Evolutionary conservation across 2,113 vertebrate species (phyloP).

Genomic region (Cavia porcellus): DNA sequence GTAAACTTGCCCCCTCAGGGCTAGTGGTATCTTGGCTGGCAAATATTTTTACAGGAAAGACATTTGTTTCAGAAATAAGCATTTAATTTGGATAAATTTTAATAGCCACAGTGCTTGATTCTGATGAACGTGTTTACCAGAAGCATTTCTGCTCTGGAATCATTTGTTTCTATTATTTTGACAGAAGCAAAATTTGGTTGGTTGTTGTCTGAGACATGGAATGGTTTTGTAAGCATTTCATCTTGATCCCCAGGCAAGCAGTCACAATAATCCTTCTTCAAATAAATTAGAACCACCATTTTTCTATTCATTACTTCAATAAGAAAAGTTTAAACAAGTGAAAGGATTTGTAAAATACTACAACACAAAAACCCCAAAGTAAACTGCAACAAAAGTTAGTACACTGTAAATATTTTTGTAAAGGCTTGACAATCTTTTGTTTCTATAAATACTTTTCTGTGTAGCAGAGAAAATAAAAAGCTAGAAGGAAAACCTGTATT

Average conservation of each 20-base stretch:
- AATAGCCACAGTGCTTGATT: slow-evolving; percentile 69
- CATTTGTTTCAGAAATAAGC: slow-evolving; percentile 75
- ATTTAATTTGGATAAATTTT: slow-evolving; percentile 79
- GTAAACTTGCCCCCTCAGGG: slow-evolving; percentile 8
- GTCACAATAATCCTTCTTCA: slow-evolving; percentile 79
- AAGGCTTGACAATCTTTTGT: slow-evolving; percentile 49
- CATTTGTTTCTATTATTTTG: slow-evolving; percentile 81
- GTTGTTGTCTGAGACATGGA: slow-evolving; percentile 77
- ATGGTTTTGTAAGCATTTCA: slow-evolving; percentile 81
- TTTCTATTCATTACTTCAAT: slow-evolving; percentile 75
- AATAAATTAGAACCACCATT: slow-evolving; percentile 66
- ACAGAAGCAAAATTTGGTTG: slow-evolving; percentile 80
- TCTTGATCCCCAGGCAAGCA: slow-evolving; percentile 71
- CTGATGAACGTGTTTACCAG: slow-evolving; percentile 78
- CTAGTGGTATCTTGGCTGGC: slow-evolving; percentile 35
- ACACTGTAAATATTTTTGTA: slow-evolving; percentile 72
- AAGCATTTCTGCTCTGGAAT: slow-evolving; percentile 66
- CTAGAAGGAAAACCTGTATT: slow-evolving; percentile 16
- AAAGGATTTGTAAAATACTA: slow-evolving; percentile 65
- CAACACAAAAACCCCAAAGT: slow-evolving; percentile 41
- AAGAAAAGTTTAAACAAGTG: slow-evolving; percentile 60
- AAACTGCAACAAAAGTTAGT: slow-evolving; percentile 36
- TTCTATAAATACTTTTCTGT: slow-evolving; percentile 54
- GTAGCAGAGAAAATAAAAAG: slow-evolving; percentile 39
- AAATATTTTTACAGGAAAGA: slow-evolving; percentile 75